Conservation (phyloP, 2,113 vertebrate species). For the Ornithorhynchus anatinus region DNA sequence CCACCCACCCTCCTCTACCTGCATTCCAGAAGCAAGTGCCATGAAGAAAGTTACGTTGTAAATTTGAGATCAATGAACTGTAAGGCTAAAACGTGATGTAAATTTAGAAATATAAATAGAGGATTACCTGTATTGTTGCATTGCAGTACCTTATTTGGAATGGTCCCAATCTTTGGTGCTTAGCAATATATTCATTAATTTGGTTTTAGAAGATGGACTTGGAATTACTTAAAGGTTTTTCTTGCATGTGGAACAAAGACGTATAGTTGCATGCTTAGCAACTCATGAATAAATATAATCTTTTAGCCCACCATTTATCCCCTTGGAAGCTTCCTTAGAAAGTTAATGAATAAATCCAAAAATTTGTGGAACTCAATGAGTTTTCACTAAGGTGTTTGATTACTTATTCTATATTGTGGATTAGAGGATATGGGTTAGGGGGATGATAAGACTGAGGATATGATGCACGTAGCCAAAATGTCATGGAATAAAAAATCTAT, state of each 20-base stretch:
- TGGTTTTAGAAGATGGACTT: background rate
- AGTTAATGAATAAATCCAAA: constrained; percentile 9
- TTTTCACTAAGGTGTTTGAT: constrained; percentile 21
- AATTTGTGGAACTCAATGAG: constrained; percentile 15
- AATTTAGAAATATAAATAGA: too few species aligned
- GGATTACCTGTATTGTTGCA: too few species aligned
- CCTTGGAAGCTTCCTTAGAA: constrained; percentile 35
- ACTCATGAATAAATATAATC: constrained; percentile 17
- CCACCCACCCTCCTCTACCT: too few species aligned
- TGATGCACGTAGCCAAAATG: background rate
- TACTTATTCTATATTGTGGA: background rate
- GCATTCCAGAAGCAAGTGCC: too few species aligned
- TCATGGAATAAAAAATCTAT: background rate
- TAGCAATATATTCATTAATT: constrained; percentile 6
- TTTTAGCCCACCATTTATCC: background rate
- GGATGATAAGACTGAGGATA: background rate
- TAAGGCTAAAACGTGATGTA: too few species aligned
- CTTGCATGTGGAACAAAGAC: constrained; percentile 15
- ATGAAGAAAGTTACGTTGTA: too few species aligned
- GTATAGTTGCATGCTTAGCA: background rate
- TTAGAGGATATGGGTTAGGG: background rate
- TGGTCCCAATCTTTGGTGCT: background rate
- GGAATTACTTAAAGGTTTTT: constrained; percentile 3
- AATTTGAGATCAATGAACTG: too few species aligned
- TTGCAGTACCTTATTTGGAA: too few species aligned